These are phyloP conservation scores for Odontamblyopus lacepedii DNA, from an alignment of 2,797 vertebrate genomes.

Conservation along the genomic window DNA sequence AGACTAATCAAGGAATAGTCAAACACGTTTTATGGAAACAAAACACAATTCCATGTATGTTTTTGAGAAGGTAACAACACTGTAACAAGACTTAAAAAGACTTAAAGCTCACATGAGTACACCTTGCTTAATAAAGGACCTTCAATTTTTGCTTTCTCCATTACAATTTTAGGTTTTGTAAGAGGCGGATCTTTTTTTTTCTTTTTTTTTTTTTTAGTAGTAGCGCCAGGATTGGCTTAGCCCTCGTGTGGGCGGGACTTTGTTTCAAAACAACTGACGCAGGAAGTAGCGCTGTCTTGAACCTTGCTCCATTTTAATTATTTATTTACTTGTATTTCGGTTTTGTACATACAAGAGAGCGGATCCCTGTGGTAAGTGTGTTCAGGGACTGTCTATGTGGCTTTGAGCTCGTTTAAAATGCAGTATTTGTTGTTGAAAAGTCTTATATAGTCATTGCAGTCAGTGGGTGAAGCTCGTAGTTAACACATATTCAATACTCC, in stretches of 20 bases:
- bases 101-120: no score
- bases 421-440: neutral
- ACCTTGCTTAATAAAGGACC: no score
- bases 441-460: neutral
- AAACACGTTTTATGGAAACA: no score
- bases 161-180: neutral
- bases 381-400: neutral
- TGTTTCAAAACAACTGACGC: neutral
- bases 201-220: no score
- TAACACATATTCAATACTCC: neutral
- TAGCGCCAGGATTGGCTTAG: conserved; percentile 46
- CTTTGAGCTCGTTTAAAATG: neutral
- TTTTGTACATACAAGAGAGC: neutral
- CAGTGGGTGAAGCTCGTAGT: neutral
- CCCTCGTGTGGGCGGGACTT: conserved; percentile 35
- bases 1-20: no score
- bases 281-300: conserved; percentile 20
- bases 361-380: conserved; percentile 16
- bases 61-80: no score
- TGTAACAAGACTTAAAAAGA: no score
- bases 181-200: no score
- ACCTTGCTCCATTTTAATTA: neutral
- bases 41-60: no score
- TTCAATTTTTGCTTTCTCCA: no score
- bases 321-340: neutral